phyloP scores from a whole-genome alignment of 2,797 vertebrate genomes.

The Paramormyrops hopkinsi region DNA sequence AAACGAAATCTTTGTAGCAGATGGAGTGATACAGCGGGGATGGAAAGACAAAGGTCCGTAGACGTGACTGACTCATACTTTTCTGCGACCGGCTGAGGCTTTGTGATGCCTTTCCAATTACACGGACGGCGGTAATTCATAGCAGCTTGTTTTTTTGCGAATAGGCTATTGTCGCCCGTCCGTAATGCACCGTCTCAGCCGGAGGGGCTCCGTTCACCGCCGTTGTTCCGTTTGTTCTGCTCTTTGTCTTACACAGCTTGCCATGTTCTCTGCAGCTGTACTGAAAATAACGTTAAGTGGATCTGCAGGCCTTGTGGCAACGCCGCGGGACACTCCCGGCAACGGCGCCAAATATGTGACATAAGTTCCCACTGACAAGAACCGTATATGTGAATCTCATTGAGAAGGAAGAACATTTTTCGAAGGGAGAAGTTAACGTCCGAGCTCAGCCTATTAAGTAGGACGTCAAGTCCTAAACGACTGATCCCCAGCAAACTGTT shows the following conservation, averaged over 20 bases:
- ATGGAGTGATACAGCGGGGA: not conserved
- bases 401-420: conserved; percentile 28
- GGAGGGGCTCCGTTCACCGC: not conserved
- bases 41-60: conserved; percentile 3
- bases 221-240: not conserved
- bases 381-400: conserved; percentile 57
- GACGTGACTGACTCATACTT: conserved; percentile 8
- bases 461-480: not conserved
- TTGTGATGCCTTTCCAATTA: not conserved
- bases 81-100: not conserved
- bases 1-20: conserved; percentile 14
- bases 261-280: not conserved
- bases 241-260: not conserved
- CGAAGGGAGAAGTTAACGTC: too few relatives aligned
- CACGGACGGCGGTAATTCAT: not conserved
- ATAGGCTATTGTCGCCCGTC: not conserved
- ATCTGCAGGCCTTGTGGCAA: not conserved
- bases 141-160: not conserved
- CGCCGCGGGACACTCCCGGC: not conserved
- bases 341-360: conserved; percentile 37
- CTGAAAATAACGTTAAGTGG: not conserved
- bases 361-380: conserved; percentile 46
- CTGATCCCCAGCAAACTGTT: not conserved
- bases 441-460: not conserved
- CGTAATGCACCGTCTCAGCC: not conserved